Base-by-base conservation (phyloP, 2,797 vertebrate species). In the Pangasius sanitwongsei region DNA sequence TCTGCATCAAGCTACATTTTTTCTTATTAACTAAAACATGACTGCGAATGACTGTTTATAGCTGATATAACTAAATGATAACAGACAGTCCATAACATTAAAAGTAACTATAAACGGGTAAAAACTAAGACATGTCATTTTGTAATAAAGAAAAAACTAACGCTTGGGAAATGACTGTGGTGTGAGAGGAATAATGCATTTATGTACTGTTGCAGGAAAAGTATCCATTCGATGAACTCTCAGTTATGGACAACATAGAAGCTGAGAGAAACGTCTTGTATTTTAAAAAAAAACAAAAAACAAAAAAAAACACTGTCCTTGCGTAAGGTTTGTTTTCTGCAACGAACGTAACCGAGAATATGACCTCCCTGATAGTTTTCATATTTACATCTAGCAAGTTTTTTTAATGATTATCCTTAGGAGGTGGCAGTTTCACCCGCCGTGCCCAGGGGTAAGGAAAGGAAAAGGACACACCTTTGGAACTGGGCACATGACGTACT, bases 391-490 rank as follows among this genome's bases (percentile, higher is more conserved):
- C 11, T 13, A 41, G 28, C 25, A 2, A 4, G 16, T 75, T 78
- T 77, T 69, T 61, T 61, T 12, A 59, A 81, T 34, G 20, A 59
- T 81, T 59, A 59, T 59, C 18, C 0, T 20, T 37, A 81, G 55
- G 31, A 59, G 78, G 9, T 81, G 78, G 55, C 78, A 3, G 9
- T 72, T 81, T 72, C 57, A 61, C 37, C 83, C 57, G 31, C 84
- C 67, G 53, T 41, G 65, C 67, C 67, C 18, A 13, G 20, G 77
- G 75, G 82, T n/a, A 31, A 53, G 44, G 44, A 84, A 84, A 31
- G 63, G 44, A 84, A 84, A 20, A 23, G 83, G 4, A 61, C 84
- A n/a, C 84, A 57, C 75, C 37, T 59, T 70, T 44, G 83, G 83
- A 84, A 61, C 4, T 37, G 41, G 83, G 41, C 85, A 82, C 50